These are phyloP conservation scores for Cryptosula pallasiana DNA, from an alignment of 2,888 invertebrate species.

Conservation along the genomic window DNA sequence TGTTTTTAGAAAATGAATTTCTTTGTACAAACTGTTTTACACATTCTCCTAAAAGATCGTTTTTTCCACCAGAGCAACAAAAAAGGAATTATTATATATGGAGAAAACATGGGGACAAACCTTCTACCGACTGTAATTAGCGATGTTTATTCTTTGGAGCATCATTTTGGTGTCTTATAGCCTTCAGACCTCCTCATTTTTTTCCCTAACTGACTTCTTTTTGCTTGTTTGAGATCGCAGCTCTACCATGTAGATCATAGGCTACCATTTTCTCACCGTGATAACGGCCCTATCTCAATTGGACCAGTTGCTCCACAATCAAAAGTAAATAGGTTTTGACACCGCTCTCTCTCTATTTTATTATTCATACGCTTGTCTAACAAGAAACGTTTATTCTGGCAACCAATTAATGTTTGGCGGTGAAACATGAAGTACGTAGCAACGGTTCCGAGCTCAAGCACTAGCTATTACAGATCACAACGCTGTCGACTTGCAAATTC, in stretches of 20 bases:
- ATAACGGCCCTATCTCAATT: neutral
- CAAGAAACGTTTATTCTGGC: neutral
- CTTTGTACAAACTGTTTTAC: too few species aligned
- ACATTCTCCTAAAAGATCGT: too few species aligned
- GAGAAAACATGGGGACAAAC: too few species aligned
- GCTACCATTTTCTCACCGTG: neutral
- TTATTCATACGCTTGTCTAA: neutral
- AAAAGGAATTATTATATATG: too few species aligned
- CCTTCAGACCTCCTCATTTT: neutral
- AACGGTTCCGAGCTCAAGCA: constrained; percentile 15
- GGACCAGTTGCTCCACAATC: neutral
- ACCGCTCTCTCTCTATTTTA: neutral
- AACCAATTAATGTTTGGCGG: constrained; percentile 10
- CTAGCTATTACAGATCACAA: constrained; percentile 19
- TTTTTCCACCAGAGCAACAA: too few species aligned
- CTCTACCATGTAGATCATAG: neutral
- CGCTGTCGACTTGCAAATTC: neutral
- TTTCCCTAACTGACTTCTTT: neutral
- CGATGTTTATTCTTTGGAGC: too few species aligned
- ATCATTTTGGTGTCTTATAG: too few species aligned
- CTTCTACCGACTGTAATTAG: too few species aligned
- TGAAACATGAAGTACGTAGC: constrained; percentile 18
- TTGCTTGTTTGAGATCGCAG: neutral
- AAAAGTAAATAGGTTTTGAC: neutral
- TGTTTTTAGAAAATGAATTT: too few species aligned